These are phyloP conservation scores for Thripadectes ignobilis DNA, from an alignment of 2,797 vertebrate species.

Conservation along the genomic window DNA sequence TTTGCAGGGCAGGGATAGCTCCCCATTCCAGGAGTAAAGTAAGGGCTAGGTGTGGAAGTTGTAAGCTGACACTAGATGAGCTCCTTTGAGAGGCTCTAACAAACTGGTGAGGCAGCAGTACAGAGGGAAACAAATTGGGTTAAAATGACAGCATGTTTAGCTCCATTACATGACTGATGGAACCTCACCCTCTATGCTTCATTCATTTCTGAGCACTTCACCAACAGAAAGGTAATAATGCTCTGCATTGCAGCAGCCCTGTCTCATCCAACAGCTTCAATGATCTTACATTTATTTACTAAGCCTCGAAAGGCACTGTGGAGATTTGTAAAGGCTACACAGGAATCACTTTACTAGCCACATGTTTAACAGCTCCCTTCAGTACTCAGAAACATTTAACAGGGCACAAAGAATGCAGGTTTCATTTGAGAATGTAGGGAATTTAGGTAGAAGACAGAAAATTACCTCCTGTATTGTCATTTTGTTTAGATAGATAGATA, in stretches of 20 bases:
- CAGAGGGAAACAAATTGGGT: conserved; percentile 67
- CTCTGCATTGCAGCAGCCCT: conserved; percentile 46
- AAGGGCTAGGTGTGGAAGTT: conserved; percentile 57
- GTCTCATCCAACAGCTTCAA: conserved; percentile 44
- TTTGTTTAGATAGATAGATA: too few relatives aligned
- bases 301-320: conserved; percentile 21
- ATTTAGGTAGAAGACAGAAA: background rate
- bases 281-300: conserved; percentile 8
- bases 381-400: background rate
- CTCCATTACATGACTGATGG: conserved; percentile 58
- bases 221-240: conserved; percentile 54
- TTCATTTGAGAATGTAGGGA: background rate
- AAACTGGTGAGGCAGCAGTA: conserved; percentile 66
- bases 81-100: conserved; percentile 62
- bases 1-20: conserved; percentile 70
- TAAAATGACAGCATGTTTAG: conserved; percentile 52
- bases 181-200: conserved; percentile 54
- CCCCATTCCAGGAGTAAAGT: conserved; percentile 55
- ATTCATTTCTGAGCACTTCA: conserved; percentile 60
- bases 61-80: conserved; percentile 59
- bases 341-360: background rate
- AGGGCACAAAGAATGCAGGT: background rate
- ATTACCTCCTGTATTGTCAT: background rate
- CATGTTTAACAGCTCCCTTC: background rate
- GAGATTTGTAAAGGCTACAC: background rate